A percentile compares a stretch with the other conserved stretches of the same genome.
Conservation (phyloP, 2,888 invertebrate species). For the Parnassius mnemosyne region DNA sequence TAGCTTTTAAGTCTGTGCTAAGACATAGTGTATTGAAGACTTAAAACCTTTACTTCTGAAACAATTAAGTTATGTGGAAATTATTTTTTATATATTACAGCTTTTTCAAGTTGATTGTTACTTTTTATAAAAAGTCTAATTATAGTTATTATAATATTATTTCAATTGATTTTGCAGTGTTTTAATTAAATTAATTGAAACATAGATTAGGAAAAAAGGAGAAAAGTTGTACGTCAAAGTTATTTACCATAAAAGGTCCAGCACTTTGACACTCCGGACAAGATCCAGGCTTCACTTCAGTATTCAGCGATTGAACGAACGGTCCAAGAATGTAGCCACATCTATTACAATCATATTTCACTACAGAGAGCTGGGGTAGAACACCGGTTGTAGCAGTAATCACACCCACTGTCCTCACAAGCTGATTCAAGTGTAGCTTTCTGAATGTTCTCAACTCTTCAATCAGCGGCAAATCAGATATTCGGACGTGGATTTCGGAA, state of each 20-base stretch:
- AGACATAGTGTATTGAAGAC: too few relatives aligned
- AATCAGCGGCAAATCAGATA: slow-evolving; percentile 96
- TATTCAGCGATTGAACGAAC: slow-evolving; percentile 94
- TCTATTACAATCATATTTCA: slow-evolving; percentile 98
- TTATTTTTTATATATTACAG: too few relatives aligned
- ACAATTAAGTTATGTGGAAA: too few relatives aligned
- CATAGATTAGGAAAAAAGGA: too few relatives aligned
- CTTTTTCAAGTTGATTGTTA: too few relatives aligned
- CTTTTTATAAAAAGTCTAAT: too few relatives aligned
- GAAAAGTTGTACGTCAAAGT: too few relatives aligned
- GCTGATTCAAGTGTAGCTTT: slow-evolving; percentile 94
- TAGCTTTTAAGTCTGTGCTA: too few relatives aligned
- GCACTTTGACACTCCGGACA: slow-evolving; percentile 99
- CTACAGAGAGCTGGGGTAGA: slow-evolving; percentile 95
- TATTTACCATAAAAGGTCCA: slow-evolving; percentile 93
- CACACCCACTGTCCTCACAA: slow-evolving; percentile 93
- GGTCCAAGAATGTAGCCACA: slow-evolving; percentile 98
- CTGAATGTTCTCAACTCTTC: slow-evolving; percentile 97
- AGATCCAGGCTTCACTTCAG: slow-evolving; percentile 96
- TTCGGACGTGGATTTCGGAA: slow-evolving; percentile 95
- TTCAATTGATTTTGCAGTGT: too few relatives aligned
- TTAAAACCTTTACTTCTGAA: too few relatives aligned
- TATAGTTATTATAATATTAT: too few relatives aligned
- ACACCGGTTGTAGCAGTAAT: slow-evolving; percentile 98
- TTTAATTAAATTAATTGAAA: too few relatives aligned